These are phyloP conservation scores for Drosophila sulfurigaster DNA, from an alignment of 1,140 invertebrate species.

Conservation along the genomic window DNA sequence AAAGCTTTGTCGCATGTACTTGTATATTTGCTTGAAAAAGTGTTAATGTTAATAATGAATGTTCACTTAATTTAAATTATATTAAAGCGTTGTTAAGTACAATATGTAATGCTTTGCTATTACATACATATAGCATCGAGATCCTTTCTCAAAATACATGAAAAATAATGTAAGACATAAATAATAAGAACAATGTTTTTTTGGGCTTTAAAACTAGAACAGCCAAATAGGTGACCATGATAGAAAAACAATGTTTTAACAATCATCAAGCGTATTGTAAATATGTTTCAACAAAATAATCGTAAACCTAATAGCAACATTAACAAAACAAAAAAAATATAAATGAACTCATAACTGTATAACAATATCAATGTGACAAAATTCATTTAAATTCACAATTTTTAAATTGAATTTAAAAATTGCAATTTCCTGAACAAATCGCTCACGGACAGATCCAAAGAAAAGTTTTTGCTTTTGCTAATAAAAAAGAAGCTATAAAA, in stretches of 20 bases:
- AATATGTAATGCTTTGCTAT: slow-evolving; percentile 61
- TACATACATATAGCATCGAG: slow-evolving; percentile 66
- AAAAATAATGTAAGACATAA: slow-evolving; percentile 69
- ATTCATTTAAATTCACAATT: slow-evolving; percentile 74
- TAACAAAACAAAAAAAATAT: slow-evolving; percentile 63
- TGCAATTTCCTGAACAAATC: slow-evolving; percentile 69
- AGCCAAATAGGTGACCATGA: slow-evolving; percentile 56
- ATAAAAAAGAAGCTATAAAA: slow-evolving; percentile 80
- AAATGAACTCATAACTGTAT: slow-evolving; percentile 52
- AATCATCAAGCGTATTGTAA: slow-evolving; percentile 60
- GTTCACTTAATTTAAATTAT: slow-evolving; percentile 37
- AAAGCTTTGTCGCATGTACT: slow-evolving; percentile 40
- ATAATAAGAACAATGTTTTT: slow-evolving; percentile 54
- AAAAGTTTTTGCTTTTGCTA: slow-evolving; percentile 52
- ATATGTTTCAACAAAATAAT: slow-evolving; percentile 54
- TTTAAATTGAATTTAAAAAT: slow-evolving; percentile 77
- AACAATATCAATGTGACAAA: slow-evolving; percentile 67
- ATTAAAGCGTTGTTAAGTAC: slow-evolving; percentile 63
- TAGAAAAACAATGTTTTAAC: slow-evolving; percentile 63
- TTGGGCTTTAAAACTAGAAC: slow-evolving; percentile 62
- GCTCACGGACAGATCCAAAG: slow-evolving; percentile 59
- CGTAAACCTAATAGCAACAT: slow-evolving; percentile 25
- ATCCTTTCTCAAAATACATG: slow-evolving; percentile 77
- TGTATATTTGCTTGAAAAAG: slow-evolving; percentile 58
- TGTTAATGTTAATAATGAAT: slow-evolving; percentile 33